Base-by-base conservation (phyloP, 2,888 invertebrate species). In the Drosophila putrida region DNA sequence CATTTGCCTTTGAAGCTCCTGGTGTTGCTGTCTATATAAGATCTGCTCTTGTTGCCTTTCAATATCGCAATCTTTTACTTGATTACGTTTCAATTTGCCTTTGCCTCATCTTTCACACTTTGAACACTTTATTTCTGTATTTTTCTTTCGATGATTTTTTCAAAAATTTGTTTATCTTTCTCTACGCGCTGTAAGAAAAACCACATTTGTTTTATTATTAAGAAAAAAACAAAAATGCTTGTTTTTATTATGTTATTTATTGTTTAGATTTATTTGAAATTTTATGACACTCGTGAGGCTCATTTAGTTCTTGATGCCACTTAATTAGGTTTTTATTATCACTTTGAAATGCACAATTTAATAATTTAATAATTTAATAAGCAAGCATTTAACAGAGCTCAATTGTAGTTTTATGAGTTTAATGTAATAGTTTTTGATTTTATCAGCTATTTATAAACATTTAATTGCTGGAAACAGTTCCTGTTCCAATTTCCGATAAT, bases 11-110 rank as follows among this genome's bases (percentile, higher is more conserved):
- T 86, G 86, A 83, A 74, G 77, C 69, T 64, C 11, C 55, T 68
- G 47, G 10, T 46, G 20, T 28, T 62, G 64, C 64, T 65, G 47
- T 77, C 63, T 74, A 63, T 71, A 58, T 70, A 57, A n/a, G 55
- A 71, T 72, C 68, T 58, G 25, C 55, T 59, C 59, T 44, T 53
- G 15, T 55, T 41, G 38, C 15, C 43, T 36, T 58, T 46, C 71
- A 71, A 64, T 64, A 58, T 64, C 41, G 63, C 57, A 49, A 59
- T 62, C 61, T 83, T 80, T 82, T 71, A 74, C 81, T 79, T 65
- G 83, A 83, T 86, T 83, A 83, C 81, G 79, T 81, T 83, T 83
- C 84, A 83, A 83, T 83, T 83, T 86, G 68, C 53, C 46, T 63
- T 65, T 69, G 62, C 67, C 51, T 49, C 72, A 50, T 76, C 66